These are phyloP conservation scores for Odontocerum albicorne DNA, from an alignment of 2,888 invertebrate species.

Conservation along the genomic window DNA sequence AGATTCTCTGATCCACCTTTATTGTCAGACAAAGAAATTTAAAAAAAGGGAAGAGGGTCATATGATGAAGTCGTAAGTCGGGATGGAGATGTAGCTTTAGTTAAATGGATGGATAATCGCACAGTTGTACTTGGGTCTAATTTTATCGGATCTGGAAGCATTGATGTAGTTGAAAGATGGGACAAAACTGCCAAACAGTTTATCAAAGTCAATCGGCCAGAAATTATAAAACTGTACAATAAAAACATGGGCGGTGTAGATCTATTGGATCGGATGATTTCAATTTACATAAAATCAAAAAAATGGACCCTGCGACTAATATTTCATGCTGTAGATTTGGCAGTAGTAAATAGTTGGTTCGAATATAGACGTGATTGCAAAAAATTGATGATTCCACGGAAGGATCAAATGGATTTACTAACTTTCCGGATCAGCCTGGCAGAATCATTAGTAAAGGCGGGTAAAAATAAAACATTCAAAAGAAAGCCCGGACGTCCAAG, in stretches of 20 bases:
- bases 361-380: too few species aligned
- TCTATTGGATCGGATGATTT: slow-evolving; percentile 35
- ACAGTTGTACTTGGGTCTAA: slow-evolving; percentile 39
- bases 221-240: slow-evolving; percentile 39
- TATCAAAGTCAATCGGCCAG: slow-evolving; percentile 36
- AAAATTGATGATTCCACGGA: too few species aligned
- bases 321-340: slow-evolving; percentile 36
- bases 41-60: slow-evolving; percentile 19
- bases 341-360: slow-evolving; percentile 38
- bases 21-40: slow-evolving; percentile 15
- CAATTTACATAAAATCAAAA: slow-evolving; percentile 32
- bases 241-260: slow-evolving; percentile 40
- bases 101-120: slow-evolving; percentile 40
- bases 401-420: too few species aligned
- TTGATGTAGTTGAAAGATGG: slow-evolving; percentile 36
- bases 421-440: too few species aligned
- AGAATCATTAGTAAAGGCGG: too few species aligned
- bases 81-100: slow-evolving; percentile 32
- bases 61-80: slow-evolving; percentile 28
- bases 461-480: too few species aligned
- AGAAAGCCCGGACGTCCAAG: slow-evolving; percentile 1
- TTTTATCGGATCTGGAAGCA: slow-evolving; percentile 38
- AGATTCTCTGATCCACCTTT: slow-evolving; percentile 37
- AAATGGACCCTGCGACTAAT: slow-evolving; percentile 31
- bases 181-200: slow-evolving; percentile 35